Percentiles rank a stretch among this genome's conserved stretches.
Conservation (phyloP, 2,888 invertebrate genomes). For the Acanthoscelides obtectus region DNA sequence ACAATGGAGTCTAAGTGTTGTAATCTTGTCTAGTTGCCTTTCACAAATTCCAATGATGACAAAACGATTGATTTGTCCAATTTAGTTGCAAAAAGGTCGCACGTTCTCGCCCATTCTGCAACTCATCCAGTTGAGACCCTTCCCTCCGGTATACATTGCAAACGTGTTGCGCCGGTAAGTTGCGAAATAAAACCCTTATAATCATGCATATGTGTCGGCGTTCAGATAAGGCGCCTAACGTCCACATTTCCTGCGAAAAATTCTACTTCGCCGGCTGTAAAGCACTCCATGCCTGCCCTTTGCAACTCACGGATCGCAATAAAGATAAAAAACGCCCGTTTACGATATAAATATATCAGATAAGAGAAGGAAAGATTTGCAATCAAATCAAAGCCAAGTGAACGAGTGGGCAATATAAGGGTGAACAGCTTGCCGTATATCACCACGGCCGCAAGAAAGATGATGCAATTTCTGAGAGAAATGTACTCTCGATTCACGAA, state of each 20-base stretch:
- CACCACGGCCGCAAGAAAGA: constrained; percentile 39
- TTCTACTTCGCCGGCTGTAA: background rate
- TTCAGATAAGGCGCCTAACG: background rate
- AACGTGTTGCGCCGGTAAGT: background rate
- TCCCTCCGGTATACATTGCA: no score
- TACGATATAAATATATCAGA: background rate
- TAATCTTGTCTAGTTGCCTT: no score
- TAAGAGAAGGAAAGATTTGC: constrained; percentile 24
- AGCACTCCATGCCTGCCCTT: background rate
- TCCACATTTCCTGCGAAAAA: background rate
- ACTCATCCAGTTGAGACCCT: no score
- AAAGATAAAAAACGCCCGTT: background rate
- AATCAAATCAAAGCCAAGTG: constrained; percentile 43
- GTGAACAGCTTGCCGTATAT: constrained; percentile 36
- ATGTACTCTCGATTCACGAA: constrained; percentile 38
- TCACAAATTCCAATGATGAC: no score
- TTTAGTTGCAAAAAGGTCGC: no score
- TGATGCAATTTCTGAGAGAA: constrained; percentile 42
- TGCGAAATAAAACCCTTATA: background rate
- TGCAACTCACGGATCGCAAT: background rate
- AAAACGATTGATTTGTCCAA: no score
- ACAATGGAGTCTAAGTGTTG: no score
- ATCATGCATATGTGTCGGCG: background rate
- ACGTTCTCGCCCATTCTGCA: no score
- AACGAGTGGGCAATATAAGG: constrained; percentile 43